Evolutionary conservation across 1,140 invertebrate genomes (phyloP).

Genomic region (Neodiprion virginianus): DNA sequence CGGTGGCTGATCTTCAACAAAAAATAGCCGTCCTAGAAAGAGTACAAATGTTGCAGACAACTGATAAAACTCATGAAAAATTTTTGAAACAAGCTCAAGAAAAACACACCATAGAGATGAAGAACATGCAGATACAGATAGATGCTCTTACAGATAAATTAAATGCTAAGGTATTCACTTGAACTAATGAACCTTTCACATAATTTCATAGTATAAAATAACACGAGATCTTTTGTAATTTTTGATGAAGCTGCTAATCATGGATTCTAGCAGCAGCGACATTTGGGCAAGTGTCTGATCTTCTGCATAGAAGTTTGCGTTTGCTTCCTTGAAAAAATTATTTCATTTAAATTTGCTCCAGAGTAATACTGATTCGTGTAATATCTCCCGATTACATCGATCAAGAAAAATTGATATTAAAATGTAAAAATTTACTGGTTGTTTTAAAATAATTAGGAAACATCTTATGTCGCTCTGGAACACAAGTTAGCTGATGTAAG

Average conservation of each 20-base stretch:
- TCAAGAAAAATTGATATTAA: too few species aligned
- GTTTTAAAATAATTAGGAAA: conserved; percentile 38
- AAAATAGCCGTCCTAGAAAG: conserved; percentile 49
- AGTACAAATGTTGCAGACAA: conserved; percentile 43
- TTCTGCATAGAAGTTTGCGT: conserved; percentile 5
- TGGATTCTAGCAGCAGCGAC: neutral
- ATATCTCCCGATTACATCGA: too few species aligned
- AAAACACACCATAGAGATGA: conserved; percentile 48
- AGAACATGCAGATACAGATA: conserved; percentile 54
- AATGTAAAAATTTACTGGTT: neutral
- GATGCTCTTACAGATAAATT: conserved; percentile 47
- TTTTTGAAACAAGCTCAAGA: conserved; percentile 53
- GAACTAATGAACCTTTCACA: too few species aligned
- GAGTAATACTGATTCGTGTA: too few species aligned
- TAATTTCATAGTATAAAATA: too few species aligned
- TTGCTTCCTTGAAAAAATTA: neutral
- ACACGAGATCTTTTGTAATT: neutral
- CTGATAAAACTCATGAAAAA: conserved; percentile 50
- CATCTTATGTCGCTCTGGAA: conserved; percentile 41
- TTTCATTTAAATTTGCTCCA: neutral
- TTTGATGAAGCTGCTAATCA: neutral
- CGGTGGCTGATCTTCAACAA: conserved; percentile 49
- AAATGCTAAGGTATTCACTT: conserved; percentile 43
- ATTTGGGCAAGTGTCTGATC: conserved; percentile 1
- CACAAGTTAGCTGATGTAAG: conserved; percentile 50